phyloP scores from a whole-genome alignment of 2,113 vertebrate genomes.

The Rutilus rutilus region DNA sequence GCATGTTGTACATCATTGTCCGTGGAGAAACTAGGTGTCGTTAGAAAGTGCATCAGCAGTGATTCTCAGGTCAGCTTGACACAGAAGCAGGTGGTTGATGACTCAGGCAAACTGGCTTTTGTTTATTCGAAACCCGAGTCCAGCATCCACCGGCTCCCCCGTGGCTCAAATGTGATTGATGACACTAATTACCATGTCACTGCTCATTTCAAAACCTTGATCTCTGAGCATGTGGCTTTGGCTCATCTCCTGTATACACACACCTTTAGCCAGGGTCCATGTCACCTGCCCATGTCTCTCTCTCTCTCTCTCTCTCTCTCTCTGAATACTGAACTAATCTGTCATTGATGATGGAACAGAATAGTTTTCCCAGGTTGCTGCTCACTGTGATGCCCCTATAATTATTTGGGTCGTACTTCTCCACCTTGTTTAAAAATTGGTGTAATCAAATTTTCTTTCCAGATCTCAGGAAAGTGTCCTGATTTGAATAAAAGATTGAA shows the following conservation, averaged over 20 bases:
- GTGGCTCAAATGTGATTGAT: conserved; percentile 58
- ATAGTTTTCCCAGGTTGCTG: no score
- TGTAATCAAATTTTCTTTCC: no score
- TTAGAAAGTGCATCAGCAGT: conserved; percentile 32
- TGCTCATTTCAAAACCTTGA: conserved; percentile 44
- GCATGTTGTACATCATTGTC: conserved; percentile 13
- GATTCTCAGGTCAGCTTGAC: conserved; percentile 20
- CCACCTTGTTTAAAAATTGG: no score
- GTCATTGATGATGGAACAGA: no score
- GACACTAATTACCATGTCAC: conserved; percentile 58
- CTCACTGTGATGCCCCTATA: no score
- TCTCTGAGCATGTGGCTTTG: conserved; percentile 44
- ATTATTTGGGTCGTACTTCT: no score
- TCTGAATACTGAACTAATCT: no score
- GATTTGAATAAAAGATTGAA: no score
- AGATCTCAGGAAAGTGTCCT: no score
- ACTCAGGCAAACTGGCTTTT: conserved; percentile 49
- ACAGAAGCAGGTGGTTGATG: conserved; percentile 55
- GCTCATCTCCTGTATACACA: conserved; percentile 47
- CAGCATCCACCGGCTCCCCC: conserved; percentile 5
- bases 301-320: no score
- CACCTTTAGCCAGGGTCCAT: conserved; percentile 33
- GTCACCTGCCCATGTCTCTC: neutral
- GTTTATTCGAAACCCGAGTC: conserved; percentile 36
- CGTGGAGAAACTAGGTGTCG: neutral